A percentile compares a stretch with the other conserved stretches of the same genome.
phyloP scores from a whole-genome alignment of 2,113 vertebrate species.

The Tricholaema leucomelas region DNA sequence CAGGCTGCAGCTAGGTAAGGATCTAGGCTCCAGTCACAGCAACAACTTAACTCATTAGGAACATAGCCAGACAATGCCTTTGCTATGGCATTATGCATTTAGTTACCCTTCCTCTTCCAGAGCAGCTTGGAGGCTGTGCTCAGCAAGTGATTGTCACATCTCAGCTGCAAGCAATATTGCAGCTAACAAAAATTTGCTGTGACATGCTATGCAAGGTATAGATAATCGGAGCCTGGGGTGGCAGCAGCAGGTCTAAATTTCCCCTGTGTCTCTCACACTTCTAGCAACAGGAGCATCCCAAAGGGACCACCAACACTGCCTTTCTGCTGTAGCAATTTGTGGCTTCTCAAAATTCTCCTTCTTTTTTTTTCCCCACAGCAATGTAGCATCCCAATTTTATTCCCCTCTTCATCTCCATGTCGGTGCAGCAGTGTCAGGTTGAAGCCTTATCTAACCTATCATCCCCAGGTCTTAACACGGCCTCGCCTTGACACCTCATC shows the following conservation, averaged over 20 bases:
- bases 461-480: background rate
- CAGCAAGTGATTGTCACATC: background rate
- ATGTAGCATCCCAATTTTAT: background rate
- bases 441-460: background rate
- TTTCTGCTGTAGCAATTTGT: background rate
- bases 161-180: accelerated
- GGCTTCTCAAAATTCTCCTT: background rate
- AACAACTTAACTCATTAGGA: background rate
- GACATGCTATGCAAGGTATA: background rate
- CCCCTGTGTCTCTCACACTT: background rate
- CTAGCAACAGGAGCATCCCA: background rate
- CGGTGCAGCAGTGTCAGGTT: background rate
- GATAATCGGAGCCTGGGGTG: background rate
- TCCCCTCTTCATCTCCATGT: background rate
- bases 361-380: background rate
- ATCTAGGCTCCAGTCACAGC: background rate
- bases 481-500: background rate
- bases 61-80: background rate
- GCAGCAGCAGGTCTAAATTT: background rate
- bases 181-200: background rate
- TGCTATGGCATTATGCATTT: background rate
- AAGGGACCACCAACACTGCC: background rate
- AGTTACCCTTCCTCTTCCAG: background rate
- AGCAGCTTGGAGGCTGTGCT: background rate
- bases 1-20: background rate